Conservation (phyloP, 2,797 vertebrate species). For the Chloroceryle amazona region DNA sequence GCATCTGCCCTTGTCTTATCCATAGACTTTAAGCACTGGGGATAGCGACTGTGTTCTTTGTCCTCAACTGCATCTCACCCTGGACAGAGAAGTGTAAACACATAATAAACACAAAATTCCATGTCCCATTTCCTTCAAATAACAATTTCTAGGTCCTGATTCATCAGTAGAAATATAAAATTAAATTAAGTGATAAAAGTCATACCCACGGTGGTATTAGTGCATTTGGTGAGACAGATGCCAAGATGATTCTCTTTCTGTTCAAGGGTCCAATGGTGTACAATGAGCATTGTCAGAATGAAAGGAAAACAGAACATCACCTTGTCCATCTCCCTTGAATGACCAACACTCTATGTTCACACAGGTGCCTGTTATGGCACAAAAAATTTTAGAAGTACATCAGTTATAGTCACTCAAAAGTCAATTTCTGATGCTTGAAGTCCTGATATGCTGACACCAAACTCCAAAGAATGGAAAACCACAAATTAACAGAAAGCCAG, state of each 20-base stretch:
- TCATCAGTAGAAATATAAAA: background rate
- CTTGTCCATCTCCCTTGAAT: background rate
- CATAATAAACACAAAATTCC: background rate
- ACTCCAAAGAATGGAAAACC: background rate
- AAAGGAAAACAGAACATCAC: background rate
- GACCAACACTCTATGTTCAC: background rate
- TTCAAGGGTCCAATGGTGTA: background rate
- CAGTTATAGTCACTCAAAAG: background rate
- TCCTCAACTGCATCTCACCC: background rate
- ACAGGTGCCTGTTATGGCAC: background rate
- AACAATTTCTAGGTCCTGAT: background rate
- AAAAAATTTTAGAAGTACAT: background rate
- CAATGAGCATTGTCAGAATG: background rate
- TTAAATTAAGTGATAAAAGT: background rate
- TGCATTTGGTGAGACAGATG: background rate
- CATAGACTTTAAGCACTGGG: background rate
- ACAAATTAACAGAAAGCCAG: background rate
- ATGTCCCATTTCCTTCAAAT: background rate
- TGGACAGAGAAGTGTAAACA: background rate
- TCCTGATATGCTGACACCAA: background rate
- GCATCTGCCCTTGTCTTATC: background rate
- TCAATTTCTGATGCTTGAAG: background rate
- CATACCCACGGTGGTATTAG: background rate
- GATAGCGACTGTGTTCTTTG: background rate
- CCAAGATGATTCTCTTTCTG: background rate